Evolutionary conservation across 2,888 invertebrate genomes (phyloP).

Genomic region (Halocaridina rubra): DNA sequence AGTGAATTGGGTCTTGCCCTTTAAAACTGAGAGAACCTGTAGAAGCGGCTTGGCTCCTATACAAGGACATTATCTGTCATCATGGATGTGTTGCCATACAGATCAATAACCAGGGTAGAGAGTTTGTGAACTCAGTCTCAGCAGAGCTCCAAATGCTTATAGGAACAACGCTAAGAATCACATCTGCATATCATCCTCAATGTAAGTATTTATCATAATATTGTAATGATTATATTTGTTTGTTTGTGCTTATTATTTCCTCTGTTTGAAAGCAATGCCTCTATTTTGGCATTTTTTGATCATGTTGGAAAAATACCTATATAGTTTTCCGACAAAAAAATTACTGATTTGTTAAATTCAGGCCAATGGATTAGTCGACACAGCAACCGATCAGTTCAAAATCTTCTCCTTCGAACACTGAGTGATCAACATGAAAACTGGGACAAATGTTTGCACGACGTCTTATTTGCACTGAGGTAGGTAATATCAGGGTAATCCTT

Average conservation of each 20-base stretch:
- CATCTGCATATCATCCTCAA: slow-evolving; percentile 42
- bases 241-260: not conserved
- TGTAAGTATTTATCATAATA: slow-evolving; percentile 21
- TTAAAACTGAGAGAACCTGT: slow-evolving; percentile 6
- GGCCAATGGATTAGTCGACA: slow-evolving; percentile 30
- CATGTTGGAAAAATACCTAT: not conserved
- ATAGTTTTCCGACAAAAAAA: not conserved
- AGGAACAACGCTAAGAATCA: slow-evolving; percentile 25
- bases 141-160: slow-evolving; percentile 12
- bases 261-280: not conserved
- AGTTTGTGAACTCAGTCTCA: slow-evolving; percentile 27
- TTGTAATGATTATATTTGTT: not conserved
- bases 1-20: slow-evolving; percentile 7
- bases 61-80: not conserved
- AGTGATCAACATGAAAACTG: slow-evolving; percentile 21
- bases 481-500: not conserved
- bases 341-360: slow-evolving; percentile 2
- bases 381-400: slow-evolving; percentile 31
- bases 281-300: not conserved
- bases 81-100: slow-evolving; percentile 28
- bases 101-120: slow-evolving; percentile 40
- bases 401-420: slow-evolving; percentile 20
- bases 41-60: slow-evolving; percentile 9
- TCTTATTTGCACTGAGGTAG: slow-evolving; percentile 14
- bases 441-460: slow-evolving; percentile 17